Base-by-base conservation (phyloP, 2,113 vertebrate genomes). In the Platysternon megacephalum region DNA sequence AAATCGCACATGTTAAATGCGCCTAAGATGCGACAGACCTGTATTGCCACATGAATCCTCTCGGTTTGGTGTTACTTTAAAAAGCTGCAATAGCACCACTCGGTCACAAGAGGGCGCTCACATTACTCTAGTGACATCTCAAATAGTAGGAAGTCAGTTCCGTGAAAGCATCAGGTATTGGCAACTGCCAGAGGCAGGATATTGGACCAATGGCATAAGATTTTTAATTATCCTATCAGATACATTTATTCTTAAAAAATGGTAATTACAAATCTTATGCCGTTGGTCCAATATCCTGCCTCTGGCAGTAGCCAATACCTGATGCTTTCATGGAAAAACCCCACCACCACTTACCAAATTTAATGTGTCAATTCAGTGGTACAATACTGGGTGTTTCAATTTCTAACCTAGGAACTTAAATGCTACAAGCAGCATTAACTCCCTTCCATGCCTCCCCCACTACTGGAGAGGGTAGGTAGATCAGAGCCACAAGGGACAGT, bases 71-170 rank as follows among this genome's bases (percentile, higher is more conserved):
- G 55, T 56, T 55, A 2, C 49, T 85, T 83, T 28, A 51, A 55
- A 44, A 6, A 61, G 11, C 42, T 95, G 96, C 93, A 86, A 1
- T 97, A 85, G 16, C 94, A 35, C 13, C n/a, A 0, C 11, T 91
- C 79, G 80, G 94, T 88, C 97, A 91, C 97, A 93, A 96, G 97
- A 97, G 96, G 97, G 97, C 91, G 84, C 94, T 95, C 89, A 0
- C 11, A 4, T 44, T 61, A 87, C 90, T 91, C n/a, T 32, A 39
- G 51, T 11, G 17, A 1, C 7, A 28, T 6, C 89, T 86, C 76
- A 6, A 53, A 53, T 53, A 53, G 52, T 53, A 53, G 21, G 21
- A 53, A 53, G 1, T 9, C 52, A 22, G 52, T 53, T 53, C 52
- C 8, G 21, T 53, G 52, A 53, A 53, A 53, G 52, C 52, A 22